Evolutionary conservation across 1,140 invertebrate species (phyloP).

Genomic region (Vollenhovia emeryi): DNA sequence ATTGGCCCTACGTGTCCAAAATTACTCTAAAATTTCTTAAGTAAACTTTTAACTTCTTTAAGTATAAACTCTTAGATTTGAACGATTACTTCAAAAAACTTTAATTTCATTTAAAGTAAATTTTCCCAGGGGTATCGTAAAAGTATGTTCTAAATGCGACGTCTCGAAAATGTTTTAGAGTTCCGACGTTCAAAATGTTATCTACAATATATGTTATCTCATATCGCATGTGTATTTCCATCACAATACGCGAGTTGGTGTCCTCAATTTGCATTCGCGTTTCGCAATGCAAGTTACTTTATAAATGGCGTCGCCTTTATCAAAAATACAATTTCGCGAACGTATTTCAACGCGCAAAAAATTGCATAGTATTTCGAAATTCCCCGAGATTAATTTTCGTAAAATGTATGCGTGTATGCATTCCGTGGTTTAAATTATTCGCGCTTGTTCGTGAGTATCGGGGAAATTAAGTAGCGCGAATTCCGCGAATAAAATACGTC

Average conservation of each 20-base stretch:
- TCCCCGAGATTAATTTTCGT: not conserved
- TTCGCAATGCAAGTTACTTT: not conserved
- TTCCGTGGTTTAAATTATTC: slow-evolving; percentile 5
- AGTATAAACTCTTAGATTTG: no score
- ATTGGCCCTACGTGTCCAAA: no score
- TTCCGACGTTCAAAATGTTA: not conserved
- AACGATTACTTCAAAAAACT: no score
- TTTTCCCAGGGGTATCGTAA: no score
- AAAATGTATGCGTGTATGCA: not conserved
- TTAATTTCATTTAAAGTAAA: no score
- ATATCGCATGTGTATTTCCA: not conserved
- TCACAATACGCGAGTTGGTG: not conserved
- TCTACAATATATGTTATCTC: not conserved
- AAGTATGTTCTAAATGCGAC: not conserved
- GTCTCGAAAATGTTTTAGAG: not conserved
- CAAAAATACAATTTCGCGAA: not conserved
- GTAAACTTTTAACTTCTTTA: no score
- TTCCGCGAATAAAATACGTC: not conserved
- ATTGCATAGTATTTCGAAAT: not conserved
- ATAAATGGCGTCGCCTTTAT: not conserved
- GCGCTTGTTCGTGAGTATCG: not conserved
- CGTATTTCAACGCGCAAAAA: not conserved
- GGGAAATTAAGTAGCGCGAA: not conserved
- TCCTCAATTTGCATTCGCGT: not conserved
- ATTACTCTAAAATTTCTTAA: no score